Conservation (phyloP, 1,140 invertebrate species). For the Diorhabda elongata region DNA sequence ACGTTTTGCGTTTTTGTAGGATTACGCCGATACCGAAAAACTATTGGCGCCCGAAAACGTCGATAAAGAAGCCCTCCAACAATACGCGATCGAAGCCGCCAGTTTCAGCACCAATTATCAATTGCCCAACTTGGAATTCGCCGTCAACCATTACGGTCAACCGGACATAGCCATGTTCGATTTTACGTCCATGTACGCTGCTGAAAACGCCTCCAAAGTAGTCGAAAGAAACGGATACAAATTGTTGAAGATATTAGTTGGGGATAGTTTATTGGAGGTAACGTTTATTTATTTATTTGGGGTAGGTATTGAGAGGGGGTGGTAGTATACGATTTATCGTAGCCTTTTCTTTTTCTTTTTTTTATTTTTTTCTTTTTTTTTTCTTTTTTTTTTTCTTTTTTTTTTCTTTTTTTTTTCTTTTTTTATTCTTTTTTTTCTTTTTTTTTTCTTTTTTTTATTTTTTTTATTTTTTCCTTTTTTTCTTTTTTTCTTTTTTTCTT, state of each 20-base stretch:
- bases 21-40: constrained; percentile 84
- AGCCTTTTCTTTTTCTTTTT: no score
- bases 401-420: no score
- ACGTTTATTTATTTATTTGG: not conserved
- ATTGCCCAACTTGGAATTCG: constrained; percentile 88
- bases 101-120: constrained; percentile 92
- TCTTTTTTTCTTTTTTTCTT: no score
- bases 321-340: no score
- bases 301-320: no score
- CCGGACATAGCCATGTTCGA: constrained; percentile 99
- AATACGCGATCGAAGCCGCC: constrained; percentile 94
- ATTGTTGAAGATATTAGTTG: constrained; percentile 85
- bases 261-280: constrained; percentile 92
- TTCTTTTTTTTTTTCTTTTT: no score
- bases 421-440: no score
- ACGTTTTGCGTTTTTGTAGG: constrained; percentile 53
- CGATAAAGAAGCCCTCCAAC: constrained; percentile 78
- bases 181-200: constrained; percentile 98
- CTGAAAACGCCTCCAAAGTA: constrained; percentile 87
- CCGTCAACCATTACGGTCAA: constrained; percentile 96
- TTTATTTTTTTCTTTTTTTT: no score
- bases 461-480: no score
- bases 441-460: no score
- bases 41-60: constrained; percentile 87
- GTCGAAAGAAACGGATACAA: constrained; percentile 72